Base-by-base conservation (phyloP, 2,888 invertebrate species). In the Leucophenga montana region DNA sequence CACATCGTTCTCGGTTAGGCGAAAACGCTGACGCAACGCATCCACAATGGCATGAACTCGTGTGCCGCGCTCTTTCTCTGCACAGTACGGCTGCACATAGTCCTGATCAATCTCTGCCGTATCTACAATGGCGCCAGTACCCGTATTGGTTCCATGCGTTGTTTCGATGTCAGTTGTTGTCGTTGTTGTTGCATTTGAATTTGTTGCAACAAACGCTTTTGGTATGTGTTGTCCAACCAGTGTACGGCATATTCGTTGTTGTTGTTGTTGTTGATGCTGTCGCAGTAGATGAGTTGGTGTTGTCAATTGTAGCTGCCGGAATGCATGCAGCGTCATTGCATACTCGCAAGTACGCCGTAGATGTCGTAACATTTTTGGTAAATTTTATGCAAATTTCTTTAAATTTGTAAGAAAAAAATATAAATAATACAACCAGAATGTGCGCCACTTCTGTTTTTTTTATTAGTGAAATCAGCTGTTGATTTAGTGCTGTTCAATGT, bases 21-120 rank as follows among this genome's bases (percentile, higher is more conserved):
- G 79, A 22, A 83, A 85, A 11, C 75, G 78, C 16, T 75, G 77
- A 0, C 78, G 76, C 18, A 88, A 57, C 2, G 73, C 71, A 6
- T 75, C 72, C 1, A 83, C 31, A 0, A 87, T 66, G 0, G 27
- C 64, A 16, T 73, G 72, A 0, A 71, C 66, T 0, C 31, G 70
- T 6, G 66, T 69, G 5, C 75, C 73, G 1, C 22, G 73, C 70
- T 88, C 87, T 11, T 70, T 56, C 13, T 86, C 81, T 0, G 54
- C 0, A 0, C 62, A 75, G 69, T 88, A 88, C 0, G 85, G 84
- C 18, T 76, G 71, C 53, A 86, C 78, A 70, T 86, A 86, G 14
- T 84, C 86, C 46, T 75, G 73, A 48, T 85, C 85, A 4, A 59
- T 53, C 62, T 86, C 87, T 14, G 11, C 33, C 0, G 33, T 2